A percentile compares a stretch with the other conserved stretches of the same genome.
Conservation (phyloP, 1,140 invertebrate species). For the Amyelois transitella region DNA sequence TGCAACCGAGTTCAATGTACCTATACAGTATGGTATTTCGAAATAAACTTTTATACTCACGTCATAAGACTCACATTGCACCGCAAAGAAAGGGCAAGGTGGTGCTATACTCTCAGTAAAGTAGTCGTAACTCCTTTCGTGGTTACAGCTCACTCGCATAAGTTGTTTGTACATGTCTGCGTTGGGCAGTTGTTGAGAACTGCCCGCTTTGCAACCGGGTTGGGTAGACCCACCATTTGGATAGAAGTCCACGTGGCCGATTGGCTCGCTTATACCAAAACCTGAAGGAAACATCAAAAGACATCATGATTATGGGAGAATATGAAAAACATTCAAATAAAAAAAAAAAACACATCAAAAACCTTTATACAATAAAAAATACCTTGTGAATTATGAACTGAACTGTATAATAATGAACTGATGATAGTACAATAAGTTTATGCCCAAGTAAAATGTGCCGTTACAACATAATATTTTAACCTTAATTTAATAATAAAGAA, state of each 20-base stretch:
- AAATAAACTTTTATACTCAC: constrained; percentile 40
- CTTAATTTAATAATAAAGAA: no score
- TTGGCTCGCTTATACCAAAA: constrained; percentile 85
- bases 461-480: no score
- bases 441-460: no score
- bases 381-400: no score
- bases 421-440: no score
- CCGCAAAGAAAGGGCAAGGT: constrained; percentile 82
- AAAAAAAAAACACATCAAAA: no score
- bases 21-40: no score
- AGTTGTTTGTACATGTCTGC: constrained; percentile 79
- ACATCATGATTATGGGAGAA: no score
- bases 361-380: no score
- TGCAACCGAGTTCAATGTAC: no score
- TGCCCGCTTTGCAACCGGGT: constrained; percentile 86
- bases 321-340: no score
- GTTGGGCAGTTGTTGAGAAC: constrained; percentile 80
- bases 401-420: no score
- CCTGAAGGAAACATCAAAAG: constrained; percentile 58
- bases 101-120: constrained; percentile 90
- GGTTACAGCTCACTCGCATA: constrained; percentile 87
- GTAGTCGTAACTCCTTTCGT: constrained; percentile 87
- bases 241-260: constrained; percentile 93
- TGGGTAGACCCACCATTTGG: constrained; percentile 91
- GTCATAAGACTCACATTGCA: constrained; percentile 86